A percentile compares a stretch with the other conserved stretches of the same genome.
phyloP scores from a whole-genome alignment of 2,888 invertebrate genomes.

The Campaea margaritaria region DNA sequence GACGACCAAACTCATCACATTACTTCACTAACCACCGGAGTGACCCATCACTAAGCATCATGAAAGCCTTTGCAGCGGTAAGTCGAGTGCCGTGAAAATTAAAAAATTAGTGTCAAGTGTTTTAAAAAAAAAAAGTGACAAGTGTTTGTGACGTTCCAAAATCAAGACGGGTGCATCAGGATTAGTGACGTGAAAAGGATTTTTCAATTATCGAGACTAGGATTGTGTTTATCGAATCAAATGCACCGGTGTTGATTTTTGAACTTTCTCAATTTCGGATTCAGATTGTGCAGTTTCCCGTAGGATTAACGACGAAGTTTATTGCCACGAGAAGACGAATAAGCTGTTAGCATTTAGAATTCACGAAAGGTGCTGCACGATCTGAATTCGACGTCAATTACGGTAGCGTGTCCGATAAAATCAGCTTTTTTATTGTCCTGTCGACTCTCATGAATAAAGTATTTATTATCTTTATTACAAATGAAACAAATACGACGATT shows the following conservation, averaged over 20 bases:
- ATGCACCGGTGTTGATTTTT: conserved; percentile 50
- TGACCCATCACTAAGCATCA: conserved; percentile 81
- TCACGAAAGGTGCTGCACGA: conserved; percentile 38
- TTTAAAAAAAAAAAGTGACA: conserved; percentile 60
- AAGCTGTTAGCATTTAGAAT: conserved; percentile 32
- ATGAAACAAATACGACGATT: no score
- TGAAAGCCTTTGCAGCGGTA: conserved; percentile 85
- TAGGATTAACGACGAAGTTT: conserved; percentile 28
- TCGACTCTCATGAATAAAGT: conserved; percentile 7
- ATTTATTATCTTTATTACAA: conserved; percentile 3
- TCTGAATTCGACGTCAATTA: conserved; percentile 35
- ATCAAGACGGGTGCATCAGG: conserved; percentile 66
- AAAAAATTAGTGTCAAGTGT: conserved; percentile 44
- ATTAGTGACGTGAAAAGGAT: conserved; percentile 39
- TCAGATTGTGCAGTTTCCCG: conserved; percentile 26
- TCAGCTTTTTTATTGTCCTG: conserved; percentile 32
- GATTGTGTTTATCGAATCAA: conserved; percentile 22
- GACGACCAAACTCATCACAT: conserved; percentile 71
- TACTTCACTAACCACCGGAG: conserved; percentile 76
- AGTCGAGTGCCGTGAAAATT: conserved; percentile 71
- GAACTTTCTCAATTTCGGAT: conserved; percentile 39
- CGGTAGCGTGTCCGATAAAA: conserved; percentile 35
- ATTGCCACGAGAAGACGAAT: conserved; percentile 13
- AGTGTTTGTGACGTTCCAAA: conserved; percentile 77
- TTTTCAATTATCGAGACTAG: conserved; percentile 34